phyloP scores from a whole-genome alignment of 1,140 invertebrate genomes.

The Coptotermes formosanus region DNA sequence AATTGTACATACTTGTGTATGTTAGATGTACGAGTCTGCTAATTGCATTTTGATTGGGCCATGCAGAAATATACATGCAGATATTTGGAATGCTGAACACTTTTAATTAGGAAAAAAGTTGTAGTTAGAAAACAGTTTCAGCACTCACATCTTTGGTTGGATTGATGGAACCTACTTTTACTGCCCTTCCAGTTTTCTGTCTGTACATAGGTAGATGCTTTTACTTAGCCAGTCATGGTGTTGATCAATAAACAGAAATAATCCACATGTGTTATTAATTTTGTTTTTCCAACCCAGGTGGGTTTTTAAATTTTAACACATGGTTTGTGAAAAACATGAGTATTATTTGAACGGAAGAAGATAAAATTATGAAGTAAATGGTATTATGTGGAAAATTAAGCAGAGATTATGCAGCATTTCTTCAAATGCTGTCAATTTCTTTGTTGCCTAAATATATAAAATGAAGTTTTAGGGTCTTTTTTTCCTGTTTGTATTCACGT shows the following conservation, averaged over 20 bases:
- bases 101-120: neutral
- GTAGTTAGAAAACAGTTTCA: neutral
- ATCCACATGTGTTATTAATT: neutral
- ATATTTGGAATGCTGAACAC: neutral
- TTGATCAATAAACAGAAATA: neutral
- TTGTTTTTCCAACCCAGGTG: neutral
- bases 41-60: constrained; percentile 25
- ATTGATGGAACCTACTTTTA: neutral
- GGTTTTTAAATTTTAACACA: no score
- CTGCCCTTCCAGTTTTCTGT: constrained; percentile 1
- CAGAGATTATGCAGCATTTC: no score
- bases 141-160: neutral
- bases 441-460: no score
- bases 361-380: no score
- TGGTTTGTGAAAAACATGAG: no score
- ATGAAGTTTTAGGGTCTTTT: no score
- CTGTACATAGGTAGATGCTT: constrained; percentile 12
- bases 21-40: constrained; percentile 22
- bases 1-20: constrained; percentile 16
- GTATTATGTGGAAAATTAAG: no score
- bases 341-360: no score
- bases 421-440: no score
- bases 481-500: no score
- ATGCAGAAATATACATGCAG: neutral
- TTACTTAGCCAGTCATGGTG: neutral